Evolutionary conservation across 2,113 vertebrate genomes (phyloP), one percentile per base, ranked within the genome.

Genomic region (Rhinogobius similis): DNA sequence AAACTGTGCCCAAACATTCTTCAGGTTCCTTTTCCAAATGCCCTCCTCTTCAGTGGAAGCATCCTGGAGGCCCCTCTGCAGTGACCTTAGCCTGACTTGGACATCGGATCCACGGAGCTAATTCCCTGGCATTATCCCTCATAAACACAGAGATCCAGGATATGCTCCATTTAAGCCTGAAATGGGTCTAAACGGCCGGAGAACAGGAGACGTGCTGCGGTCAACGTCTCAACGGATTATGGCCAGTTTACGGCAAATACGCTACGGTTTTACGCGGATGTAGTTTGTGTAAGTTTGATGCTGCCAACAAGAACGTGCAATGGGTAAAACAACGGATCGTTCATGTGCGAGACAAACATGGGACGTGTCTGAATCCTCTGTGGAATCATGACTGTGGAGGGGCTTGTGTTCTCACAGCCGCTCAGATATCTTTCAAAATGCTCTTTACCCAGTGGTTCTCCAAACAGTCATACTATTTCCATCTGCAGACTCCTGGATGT

Each of bases 141-240:
- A 69, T 82, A 89, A 88, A 88, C 77, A 85, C 81, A 87, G 48
- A 67, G 59, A 79, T 72, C 65, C n/a, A 18, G 46, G 77, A 48
- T 62, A 69, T 76, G 73, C 70, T 75, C 66, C 64, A 67, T 61
- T 61, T 61, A 61, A 61, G 58, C 29, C 58, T 18, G 9, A 61
- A 61, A 61, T 36, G 58, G 18, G 29, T 36, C 29, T n/a, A 36
- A 61, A n/a, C 29, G 58, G 27, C 4, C 29, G 9, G 39, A 14
- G 66, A 73, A 85, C 58, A 72, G 58, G 67, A 77, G 68, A 64
- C 63, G 58, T 55, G 76, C 67, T 81, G 79, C 5, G 61, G 77
- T 48, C 63, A 73, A 65, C 39, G 56, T 65, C 26, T 7, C 29
- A 72, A 70, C 50, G 55, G 78, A 78, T 83, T 78, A 75, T 69